Evolutionary conservation across 1,140 invertebrate species (phyloP), one percentile per base, ranked within the genome.

Genomic region (Drosophila watanabei): DNA sequence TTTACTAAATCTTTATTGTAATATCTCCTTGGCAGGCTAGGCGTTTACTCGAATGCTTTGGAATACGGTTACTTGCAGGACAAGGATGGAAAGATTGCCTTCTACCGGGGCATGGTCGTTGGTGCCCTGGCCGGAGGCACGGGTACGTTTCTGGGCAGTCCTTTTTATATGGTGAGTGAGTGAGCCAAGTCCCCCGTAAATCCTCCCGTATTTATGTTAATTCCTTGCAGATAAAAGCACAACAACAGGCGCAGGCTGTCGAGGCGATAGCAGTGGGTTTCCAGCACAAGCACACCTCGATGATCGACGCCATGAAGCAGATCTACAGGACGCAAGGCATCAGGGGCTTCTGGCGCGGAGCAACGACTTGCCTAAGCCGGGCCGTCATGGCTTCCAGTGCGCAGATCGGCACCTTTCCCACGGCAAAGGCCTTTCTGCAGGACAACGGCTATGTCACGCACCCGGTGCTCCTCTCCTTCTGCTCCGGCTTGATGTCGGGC

Each of bases 351-450:
- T 98, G 96, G 94, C 94, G 97, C 37, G 97, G 97, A 1, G 96
- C 96, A 41, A 89, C 95, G 8, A 95, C 96, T 0, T 95, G 96
- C 41, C 94, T 97, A 69, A 96, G 96, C 0, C 95, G 97, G 62
- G 95, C 98, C 7, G 96, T 96, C 13, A 95, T 98, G 0, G 98
- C 97, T 11, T 98, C 97, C 10, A 95, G 97, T 2, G 95, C 96
- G 0, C 98, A 99, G 91, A 94, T 99, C 49, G 96, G 97, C 5
- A 96, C 97, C 4, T 98, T 98, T 93, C 95, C 95, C n/a, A 93
- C 95, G 63, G 94, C 94, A 2, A 96, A 96, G 79, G 94, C 96
- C 46, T 95, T 94, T 92, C 62, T 93, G 0, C 39, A 45, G 14
- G 63, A 86, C n/a, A 72, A 91, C 7, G 82, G 79, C 57, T 82